These are phyloP conservation scores for Phocoena phocoena DNA, from an alignment of 2,113 vertebrate genomes.

Conservation along the genomic window DNA sequence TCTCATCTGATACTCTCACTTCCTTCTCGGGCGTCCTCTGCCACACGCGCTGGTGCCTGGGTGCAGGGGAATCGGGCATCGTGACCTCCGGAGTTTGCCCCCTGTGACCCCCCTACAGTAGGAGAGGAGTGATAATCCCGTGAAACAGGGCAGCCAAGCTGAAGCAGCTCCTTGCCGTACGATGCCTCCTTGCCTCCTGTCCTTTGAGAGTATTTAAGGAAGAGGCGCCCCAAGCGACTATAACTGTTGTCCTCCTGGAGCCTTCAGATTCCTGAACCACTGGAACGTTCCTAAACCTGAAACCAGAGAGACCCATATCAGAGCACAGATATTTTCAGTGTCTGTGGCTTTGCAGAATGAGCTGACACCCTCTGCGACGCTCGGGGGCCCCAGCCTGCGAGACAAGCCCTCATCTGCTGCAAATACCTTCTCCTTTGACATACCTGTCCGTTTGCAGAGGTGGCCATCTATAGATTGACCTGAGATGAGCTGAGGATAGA, in stretches of 20 bases:
- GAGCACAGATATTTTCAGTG: conserved; percentile 80
- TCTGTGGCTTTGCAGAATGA: conserved; percentile 57
- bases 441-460: conserved; percentile 59
- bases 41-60: background rate
- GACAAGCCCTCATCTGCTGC: conserved; percentile 62
- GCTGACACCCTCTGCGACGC: conserved; percentile 32
- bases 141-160: background rate
- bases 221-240: conserved; percentile 76
- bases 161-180: background rate
- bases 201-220: conserved; percentile 84
- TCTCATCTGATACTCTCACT: conserved; percentile 67
- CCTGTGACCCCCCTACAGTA: background rate
- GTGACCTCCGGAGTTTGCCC: background rate
- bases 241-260: conserved; percentile 83
- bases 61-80: background rate
- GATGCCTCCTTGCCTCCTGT: conserved; percentile 38
- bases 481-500: background rate
- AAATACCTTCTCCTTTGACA: conserved; percentile 62
- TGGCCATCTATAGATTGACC: conserved; percentile 50
- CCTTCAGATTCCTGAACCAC: conserved; percentile 89
- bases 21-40: conserved; percentile 43
- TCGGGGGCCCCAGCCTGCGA: conserved; percentile 39
- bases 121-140: conserved; percentile 24
- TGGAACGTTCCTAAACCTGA: conserved; percentile 89
- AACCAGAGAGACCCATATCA: conserved; percentile 84